Conservation (phyloP, 2,113 vertebrate species). For the Picathartes gymnocephalus region DNA sequence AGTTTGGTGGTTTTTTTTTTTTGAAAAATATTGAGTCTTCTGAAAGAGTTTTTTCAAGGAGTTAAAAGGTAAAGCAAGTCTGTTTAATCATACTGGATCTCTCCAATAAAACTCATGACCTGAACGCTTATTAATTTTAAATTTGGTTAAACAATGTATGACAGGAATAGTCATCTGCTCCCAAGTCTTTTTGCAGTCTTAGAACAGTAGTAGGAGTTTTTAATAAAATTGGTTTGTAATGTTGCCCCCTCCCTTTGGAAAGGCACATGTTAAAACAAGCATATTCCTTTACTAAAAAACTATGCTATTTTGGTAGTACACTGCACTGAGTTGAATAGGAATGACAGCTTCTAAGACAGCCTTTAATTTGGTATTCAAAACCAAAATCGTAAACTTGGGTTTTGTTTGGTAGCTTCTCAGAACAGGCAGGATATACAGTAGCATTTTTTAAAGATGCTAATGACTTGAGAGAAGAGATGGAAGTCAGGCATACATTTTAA, state of each 20-base stretch:
- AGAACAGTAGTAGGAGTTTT: constrained; percentile 47
- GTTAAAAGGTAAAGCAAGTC: constrained; percentile 45
- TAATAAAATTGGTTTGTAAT: constrained; percentile 58
- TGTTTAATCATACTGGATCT: constrained; percentile 26
- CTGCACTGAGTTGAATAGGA: constrained; percentile 68
- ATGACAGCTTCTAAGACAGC: constrained; percentile 78
- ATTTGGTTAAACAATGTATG: constrained; percentile 1
- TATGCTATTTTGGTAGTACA: constrained; percentile 76
- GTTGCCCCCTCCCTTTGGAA: constrained; percentile 70
- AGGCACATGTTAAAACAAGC: constrained; percentile 73
- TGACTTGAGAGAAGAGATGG: constrained; percentile 65
- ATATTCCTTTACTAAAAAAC: constrained; percentile 70
- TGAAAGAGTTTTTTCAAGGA: constrained; percentile 9
- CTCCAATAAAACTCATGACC: constrained; percentile 14
- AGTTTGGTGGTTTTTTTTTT: neutral
- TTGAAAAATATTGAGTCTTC: constrained; percentile 10
- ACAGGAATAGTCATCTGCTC: constrained; percentile 37
- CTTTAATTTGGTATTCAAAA: constrained; percentile 82
- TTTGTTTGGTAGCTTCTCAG: constrained; percentile 72
- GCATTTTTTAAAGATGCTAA: constrained; percentile 70
- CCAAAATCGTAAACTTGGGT: constrained; percentile 76
- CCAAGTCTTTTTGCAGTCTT: neutral
- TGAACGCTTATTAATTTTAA: constrained; percentile 26
- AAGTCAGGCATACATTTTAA: constrained; percentile 65
- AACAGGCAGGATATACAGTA: constrained; percentile 73